These are phyloP conservation scores for Dasyprocta punctata DNA, from an alignment of 2,113 vertebrate genomes.

Conservation along the genomic window DNA sequence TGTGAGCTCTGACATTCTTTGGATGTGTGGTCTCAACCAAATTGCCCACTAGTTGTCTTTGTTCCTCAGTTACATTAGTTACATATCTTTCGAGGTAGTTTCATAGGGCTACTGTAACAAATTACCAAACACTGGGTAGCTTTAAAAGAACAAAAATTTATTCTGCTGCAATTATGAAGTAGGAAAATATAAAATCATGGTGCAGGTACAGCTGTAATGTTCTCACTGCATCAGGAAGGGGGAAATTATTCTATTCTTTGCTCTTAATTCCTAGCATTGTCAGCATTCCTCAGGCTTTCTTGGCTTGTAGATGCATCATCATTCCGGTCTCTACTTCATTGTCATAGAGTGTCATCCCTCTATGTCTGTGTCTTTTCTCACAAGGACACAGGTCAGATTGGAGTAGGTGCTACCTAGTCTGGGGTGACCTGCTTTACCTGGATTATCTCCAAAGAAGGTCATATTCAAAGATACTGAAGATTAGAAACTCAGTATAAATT, in stretches of 20 bases:
- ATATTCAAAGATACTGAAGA: not conserved
- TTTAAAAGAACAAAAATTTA: not conserved
- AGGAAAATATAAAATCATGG: not conserved
- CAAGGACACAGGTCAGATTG: not conserved
- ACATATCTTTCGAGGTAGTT: not conserved
- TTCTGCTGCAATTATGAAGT: not conserved
- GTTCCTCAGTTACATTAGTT: not conserved
- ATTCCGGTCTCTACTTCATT: fast-evolving
- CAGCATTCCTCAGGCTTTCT: not conserved
- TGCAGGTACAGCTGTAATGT: fast-evolving
- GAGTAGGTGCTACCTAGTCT: not conserved
- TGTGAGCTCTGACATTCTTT: not conserved
- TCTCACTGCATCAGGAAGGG: not conserved
- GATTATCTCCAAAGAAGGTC: not conserved
- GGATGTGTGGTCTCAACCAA: too few species aligned
- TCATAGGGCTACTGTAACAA: not conserved
- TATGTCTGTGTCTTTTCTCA: not conserved
- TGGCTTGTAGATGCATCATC: not conserved
- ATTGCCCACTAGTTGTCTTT: too few species aligned
- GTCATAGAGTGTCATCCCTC: not conserved
- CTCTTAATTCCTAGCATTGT: not conserved
- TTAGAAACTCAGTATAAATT: not conserved
- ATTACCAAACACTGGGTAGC: not conserved
- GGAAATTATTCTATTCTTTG: not conserved
- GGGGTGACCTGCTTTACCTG: not conserved